phyloP scores from a whole-genome alignment of 2,113 vertebrate species.

The Tor tambroides region DNA sequence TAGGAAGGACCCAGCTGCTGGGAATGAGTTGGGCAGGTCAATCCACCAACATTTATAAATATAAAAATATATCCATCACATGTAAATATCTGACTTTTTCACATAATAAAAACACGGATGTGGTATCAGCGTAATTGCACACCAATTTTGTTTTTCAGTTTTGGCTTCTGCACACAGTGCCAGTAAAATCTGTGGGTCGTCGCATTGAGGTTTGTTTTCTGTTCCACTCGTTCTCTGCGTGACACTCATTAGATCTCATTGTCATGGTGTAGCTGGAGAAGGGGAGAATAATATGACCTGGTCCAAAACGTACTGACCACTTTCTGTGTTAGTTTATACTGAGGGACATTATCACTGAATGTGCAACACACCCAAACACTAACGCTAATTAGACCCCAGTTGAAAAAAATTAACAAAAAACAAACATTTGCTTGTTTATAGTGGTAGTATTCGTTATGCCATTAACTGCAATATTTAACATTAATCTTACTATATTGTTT shows the following conservation, averaged over 20 bases:
- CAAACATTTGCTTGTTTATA: neutral
- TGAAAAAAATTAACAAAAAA: neutral
- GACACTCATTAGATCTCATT: neutral
- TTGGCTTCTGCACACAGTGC: neutral
- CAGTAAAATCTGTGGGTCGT: neutral
- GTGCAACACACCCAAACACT: neutral
- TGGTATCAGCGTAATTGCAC: neutral
- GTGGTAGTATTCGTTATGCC: neutral
- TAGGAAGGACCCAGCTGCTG: too few relatives aligned
- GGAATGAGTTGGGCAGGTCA: too few relatives aligned
- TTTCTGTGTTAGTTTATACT: neutral
- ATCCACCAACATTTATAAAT: too few relatives aligned
- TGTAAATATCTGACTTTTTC: neutral
- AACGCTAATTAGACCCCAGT: neutral
- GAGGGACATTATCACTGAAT: neutral
- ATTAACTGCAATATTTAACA: neutral
- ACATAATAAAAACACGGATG: neutral
- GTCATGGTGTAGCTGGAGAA: neutral
- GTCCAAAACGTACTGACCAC: too few relatives aligned
- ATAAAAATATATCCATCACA: neutral
- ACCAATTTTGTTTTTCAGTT: neutral
- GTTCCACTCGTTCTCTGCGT: neutral
- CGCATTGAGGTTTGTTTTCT: neutral
- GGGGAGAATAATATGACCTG: neutral
- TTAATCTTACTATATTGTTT: neutral